phyloP scores from a whole-genome alignment of 2,113 vertebrate genomes.

The Caracal caracal region DNA sequence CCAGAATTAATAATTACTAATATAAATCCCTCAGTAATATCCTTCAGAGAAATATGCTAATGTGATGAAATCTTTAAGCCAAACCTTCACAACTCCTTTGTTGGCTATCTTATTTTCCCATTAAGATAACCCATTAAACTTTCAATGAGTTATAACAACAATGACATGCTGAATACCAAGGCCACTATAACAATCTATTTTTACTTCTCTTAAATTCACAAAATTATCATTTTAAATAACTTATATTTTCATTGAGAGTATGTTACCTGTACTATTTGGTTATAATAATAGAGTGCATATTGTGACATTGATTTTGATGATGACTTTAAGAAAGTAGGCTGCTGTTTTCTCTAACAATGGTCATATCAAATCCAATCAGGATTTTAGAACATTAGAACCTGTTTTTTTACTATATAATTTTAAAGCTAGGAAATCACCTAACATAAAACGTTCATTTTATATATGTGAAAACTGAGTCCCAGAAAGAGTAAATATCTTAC shows the following conservation, averaged over 20 bases:
- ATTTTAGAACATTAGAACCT: slow-evolving; percentile 3
- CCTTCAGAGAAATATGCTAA: slow-evolving; percentile 64
- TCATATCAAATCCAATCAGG: background rate
- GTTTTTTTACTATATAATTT: slow-evolving; percentile 5
- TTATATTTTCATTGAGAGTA: background rate
- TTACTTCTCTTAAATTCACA: slow-evolving; percentile 10
- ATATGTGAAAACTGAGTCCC: slow-evolving; percentile 34
- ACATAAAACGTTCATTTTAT: slow-evolving; percentile 33
- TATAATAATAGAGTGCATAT: background rate
- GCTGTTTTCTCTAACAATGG: background rate
- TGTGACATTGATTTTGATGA: slow-evolving; percentile 34
- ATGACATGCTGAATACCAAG: background rate
- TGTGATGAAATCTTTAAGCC: slow-evolving; percentile 68
- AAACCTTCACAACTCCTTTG: slow-evolving; percentile 65
- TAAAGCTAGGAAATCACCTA: slow-evolving; percentile 16
- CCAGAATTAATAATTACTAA: slow-evolving; percentile 75
- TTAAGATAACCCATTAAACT: slow-evolving; percentile 55
- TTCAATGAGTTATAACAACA: slow-evolving; percentile 63
- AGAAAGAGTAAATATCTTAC: slow-evolving; percentile 35
- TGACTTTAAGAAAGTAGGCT: slow-evolving; percentile 48
- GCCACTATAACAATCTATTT: background rate
- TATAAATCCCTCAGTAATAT: slow-evolving; percentile 64
- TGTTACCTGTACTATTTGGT: slow-evolving; percentile 13
- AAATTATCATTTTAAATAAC: background rate
- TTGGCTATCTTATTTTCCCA: slow-evolving; percentile 55